Percentiles rank a stretch among this genome's conserved stretches.
These are phyloP conservation scores for Equus przewalskii DNA, from an alignment of 2,113 vertebrate genomes.

Conservation along the genomic window DNA sequence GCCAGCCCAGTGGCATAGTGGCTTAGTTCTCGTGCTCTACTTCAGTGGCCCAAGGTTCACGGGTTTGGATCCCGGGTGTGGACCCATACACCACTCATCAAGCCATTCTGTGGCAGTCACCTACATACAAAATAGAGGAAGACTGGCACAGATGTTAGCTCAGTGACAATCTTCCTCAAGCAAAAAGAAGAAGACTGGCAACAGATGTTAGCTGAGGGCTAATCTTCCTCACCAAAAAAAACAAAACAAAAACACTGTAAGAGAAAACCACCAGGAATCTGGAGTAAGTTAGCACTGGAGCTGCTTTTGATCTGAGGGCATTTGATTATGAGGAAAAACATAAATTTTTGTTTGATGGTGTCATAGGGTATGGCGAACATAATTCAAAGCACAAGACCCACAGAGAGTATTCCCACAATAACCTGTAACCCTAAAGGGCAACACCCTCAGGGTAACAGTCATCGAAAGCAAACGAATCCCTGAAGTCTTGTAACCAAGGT, in stretches of 20 bases:
- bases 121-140: no score
- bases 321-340: neutral
- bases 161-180: no score
- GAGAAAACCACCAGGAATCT: neutral
- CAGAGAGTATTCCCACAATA: neutral
- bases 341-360: neutral
- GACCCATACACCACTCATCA: no score
- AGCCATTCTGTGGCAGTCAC: no score
- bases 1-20: no score
- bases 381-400: neutral
- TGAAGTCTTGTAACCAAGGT: neutral
- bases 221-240: no score
- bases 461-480: neutral
- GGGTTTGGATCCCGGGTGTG: no score
- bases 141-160: no score
- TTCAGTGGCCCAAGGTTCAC: no score
- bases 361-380: neutral
- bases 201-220: no score
- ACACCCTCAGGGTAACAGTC: neutral
- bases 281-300: neutral
- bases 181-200: no score
- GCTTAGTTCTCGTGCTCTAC: no score
- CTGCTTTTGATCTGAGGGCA: neutral
- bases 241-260: neutral
- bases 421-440: neutral